Base-by-base conservation (phyloP, 1,140 invertebrate genomes). In the Bombus haemorrhoidalis region DNA sequence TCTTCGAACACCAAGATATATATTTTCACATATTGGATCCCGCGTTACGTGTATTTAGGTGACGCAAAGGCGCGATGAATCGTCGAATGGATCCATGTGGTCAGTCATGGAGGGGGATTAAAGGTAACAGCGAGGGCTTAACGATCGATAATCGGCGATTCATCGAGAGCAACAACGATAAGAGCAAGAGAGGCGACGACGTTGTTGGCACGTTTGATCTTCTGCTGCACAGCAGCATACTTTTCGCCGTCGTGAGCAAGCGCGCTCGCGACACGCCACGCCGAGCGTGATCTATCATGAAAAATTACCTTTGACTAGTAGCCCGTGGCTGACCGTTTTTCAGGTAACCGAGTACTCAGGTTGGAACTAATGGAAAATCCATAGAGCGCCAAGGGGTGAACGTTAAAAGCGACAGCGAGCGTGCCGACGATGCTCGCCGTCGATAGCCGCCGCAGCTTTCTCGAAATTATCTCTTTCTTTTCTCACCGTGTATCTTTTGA, bases 241-340 rank as follows among this genome's bases (percentile, higher is more conserved):
- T 93, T 94, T 91, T 94, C 94, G 92, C 91, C 92, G 92, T 93
- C 89, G 91, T 91, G 92, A 92, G 90, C 91, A 91, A 72, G 89
- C 86, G 83, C 88, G 85, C 83, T 84, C 73, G 81, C 84, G 73
- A 83, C 84, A 89, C 89, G 93, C 92, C 91, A 94, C 93, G 91
- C 89, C 93, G 92, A 94, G 94, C 93, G 89, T 94, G 93, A 94
- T 94, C 94, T 93, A 94, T 94, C 94, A 94, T 95, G 94, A 95
- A 95, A 95, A 95, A 95, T 95, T 95, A 95, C 94, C 95, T 95
- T 95, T 95, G 94, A 95, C 93, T 90, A 89, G 88, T 84, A 91
- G 86, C 87, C 89, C 90, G 92, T 91, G 71, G 76, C 37, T 71
- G 79, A 85, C 72, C 89, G 89, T 91, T 90, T 91, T 90, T 89